Percentiles rank a stretch among this genome's conserved stretches.
Conservation (phyloP, 2,797 vertebrate species). For the Syngnathus rostellatus region DNA sequence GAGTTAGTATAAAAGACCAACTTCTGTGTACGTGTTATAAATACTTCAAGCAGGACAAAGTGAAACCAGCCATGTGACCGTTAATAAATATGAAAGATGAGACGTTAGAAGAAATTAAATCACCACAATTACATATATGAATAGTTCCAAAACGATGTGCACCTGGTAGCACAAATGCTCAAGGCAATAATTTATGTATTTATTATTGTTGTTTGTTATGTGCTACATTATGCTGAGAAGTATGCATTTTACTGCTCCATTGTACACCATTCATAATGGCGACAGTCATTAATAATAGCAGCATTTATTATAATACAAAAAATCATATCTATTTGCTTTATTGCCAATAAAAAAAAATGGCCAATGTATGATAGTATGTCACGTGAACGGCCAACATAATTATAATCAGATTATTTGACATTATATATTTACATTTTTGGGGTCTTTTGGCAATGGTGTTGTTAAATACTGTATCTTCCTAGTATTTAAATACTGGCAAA, state of each 20-base stretch:
- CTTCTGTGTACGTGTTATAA: background rate
- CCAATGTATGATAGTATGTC: background rate
- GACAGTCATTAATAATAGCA: background rate
- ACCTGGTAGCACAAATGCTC: background rate
- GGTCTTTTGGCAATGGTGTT: too few species aligned
- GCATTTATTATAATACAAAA: background rate
- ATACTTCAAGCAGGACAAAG: background rate
- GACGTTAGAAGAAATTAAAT: background rate
- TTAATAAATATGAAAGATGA: background rate
- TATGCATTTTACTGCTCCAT: background rate
- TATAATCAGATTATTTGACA: background rate
- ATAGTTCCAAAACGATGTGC: background rate
- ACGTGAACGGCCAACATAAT: background rate
- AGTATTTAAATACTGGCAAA: background rate
- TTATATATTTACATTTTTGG: background rate
- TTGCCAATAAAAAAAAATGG: background rate
- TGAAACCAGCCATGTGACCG: background rate
- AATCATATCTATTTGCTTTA: background rate
- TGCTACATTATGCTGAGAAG: background rate
- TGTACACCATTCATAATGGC: background rate
- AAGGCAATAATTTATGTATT: background rate
- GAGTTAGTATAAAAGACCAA: background rate
- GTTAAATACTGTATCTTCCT: background rate
- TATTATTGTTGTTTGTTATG: background rate
- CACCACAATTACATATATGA: background rate